Conservation (phyloP, 92 coral and sea anemone genomes). For the Siderastrea siderea region DNA sequence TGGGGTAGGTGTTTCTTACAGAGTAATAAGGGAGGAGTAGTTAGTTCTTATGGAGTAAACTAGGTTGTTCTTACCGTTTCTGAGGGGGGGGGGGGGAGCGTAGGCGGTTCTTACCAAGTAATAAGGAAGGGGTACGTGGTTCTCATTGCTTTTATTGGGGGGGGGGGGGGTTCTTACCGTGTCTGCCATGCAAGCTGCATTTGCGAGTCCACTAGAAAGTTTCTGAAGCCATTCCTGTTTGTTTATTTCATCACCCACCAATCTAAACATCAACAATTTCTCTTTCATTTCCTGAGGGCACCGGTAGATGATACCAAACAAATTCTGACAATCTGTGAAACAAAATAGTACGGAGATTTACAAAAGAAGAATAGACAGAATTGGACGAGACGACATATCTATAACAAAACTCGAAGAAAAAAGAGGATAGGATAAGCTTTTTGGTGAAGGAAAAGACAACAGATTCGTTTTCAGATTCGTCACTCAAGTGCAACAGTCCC, state of each 20-base stretch:
- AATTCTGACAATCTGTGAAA: conserved; percentile 90
- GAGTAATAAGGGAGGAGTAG: neutral
- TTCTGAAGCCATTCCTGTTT: conserved; percentile 94
- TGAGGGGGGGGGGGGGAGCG: too few species aligned
- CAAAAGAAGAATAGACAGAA: neutral
- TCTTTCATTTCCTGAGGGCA: conserved; percentile 93
- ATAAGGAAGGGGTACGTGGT: neutral
- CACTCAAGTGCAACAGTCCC: neutral
- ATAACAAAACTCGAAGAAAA: too few species aligned
- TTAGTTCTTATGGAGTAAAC: neutral
- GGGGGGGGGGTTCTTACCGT: conserved; percentile 68
- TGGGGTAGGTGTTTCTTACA: too few species aligned
- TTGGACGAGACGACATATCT: neutral
- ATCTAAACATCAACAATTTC: conserved; percentile 91
- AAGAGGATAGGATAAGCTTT: too few species aligned
- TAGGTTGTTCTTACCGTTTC: neutral
- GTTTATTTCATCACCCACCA: conserved; percentile 87
- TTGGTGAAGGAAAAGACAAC: neutral
- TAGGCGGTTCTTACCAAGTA: neutral
- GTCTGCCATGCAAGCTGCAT: conserved; percentile 90
- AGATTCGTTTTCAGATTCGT: neutral
- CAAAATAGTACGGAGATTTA: neutral
- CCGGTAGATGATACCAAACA: conserved; percentile 97
- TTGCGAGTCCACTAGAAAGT: conserved; percentile 89
- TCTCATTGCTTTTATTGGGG: neutral